Evolutionary conservation across 2,888 invertebrate species (phyloP).

Genomic region (Lochmaea crataegi): DNA sequence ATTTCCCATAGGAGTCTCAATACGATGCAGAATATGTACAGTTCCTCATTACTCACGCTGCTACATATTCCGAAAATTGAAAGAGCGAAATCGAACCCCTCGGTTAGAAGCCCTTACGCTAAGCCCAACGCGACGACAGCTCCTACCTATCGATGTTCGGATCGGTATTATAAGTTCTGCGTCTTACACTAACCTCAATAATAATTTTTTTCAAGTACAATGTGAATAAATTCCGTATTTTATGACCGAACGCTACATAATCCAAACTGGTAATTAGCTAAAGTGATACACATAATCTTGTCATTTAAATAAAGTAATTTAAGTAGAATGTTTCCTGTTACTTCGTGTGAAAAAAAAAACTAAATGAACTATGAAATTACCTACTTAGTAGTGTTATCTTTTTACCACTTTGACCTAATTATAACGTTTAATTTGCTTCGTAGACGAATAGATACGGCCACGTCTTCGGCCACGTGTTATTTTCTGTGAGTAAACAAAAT

Average conservation of each 20-base stretch:
- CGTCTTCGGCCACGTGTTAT: background rate
- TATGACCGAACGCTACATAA: background rate
- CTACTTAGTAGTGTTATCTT: constrained; percentile 8
- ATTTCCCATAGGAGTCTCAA: too few relatives aligned
- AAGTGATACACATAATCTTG: constrained; percentile 3
- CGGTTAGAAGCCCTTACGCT: too few relatives aligned
- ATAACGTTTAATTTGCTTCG: background rate
- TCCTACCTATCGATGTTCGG: too few relatives aligned
- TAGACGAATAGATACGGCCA: background rate
- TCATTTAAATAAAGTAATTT: constrained; percentile 5
- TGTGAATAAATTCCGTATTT: background rate
- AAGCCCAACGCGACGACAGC: too few relatives aligned
- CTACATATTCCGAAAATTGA: too few relatives aligned
- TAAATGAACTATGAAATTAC: constrained; percentile 27
- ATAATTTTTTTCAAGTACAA: background rate
- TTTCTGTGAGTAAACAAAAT: background rate
- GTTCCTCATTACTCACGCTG: too few relatives aligned
- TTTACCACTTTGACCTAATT: constrained; percentile 21
- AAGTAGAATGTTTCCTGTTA: constrained; percentile 13
- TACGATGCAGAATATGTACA: too few relatives aligned
- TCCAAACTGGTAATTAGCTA: background rate
- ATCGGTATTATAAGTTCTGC: too few relatives aligned
- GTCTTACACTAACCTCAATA: background rate
- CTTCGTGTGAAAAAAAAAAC: constrained; percentile 16
- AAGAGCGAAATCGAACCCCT: too few relatives aligned